These are phyloP conservation scores for Pseudonaja textilis DNA, from an alignment of 2,113 vertebrate genomes.

Conservation along the genomic window DNA sequence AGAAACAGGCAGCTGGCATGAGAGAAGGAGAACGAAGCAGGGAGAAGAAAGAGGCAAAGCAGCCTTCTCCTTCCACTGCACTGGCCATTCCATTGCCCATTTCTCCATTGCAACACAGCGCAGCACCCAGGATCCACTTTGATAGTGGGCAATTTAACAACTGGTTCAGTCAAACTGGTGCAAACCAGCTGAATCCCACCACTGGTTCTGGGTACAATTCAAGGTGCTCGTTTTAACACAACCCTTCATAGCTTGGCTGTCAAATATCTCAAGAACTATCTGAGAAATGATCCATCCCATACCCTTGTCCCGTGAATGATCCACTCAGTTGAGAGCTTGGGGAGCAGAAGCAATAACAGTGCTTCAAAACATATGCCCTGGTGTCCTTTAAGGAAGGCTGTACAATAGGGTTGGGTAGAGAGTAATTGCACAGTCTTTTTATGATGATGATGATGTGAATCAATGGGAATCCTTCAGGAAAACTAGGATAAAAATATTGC, in stretches of 20 bases:
- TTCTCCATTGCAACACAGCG: no score
- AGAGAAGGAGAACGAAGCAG: no score
- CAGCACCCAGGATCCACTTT: no score
- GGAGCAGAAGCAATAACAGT: not conserved
- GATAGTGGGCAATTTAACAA: no score
- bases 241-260: not conserved
- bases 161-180: no score
- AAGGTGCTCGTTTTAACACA: not conserved
- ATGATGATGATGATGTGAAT: not conserved
- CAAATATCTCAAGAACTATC: not conserved
- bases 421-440: not conserved
- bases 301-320: not conserved
- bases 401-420: not conserved
- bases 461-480: not conserved
- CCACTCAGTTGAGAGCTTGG: not conserved
- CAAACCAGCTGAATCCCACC: no score
- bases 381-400: not conserved
- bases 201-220: not conserved
- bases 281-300: not conserved
- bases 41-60: no score
- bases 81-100: no score
- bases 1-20: no score
- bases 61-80: no score
- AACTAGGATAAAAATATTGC: not conserved
- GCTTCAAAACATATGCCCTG: not conserved